Base-by-base conservation (phyloP, 2,113 vertebrate species). In the Litocranius walleri region DNA sequence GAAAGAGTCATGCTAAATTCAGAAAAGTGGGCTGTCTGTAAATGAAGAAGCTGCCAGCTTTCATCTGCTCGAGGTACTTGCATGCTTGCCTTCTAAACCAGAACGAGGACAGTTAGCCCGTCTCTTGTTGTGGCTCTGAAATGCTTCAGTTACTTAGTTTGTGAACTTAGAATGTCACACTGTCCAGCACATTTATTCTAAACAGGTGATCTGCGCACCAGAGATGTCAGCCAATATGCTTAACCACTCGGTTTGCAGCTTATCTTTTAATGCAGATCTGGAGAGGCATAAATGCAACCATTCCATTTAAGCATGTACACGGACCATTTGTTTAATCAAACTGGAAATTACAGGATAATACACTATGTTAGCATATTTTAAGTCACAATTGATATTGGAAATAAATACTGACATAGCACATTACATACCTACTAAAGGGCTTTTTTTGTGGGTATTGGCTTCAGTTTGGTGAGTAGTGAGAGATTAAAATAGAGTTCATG, bases 1-100 rank as follows among this genome's bases (percentile, higher is more conserved):
- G 71, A 43, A 48, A 87, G 27, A 90, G 33, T 30, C 88, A 90
- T 64, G 87, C 93, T 98, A 97, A 98, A 95, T 91, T 95, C 93
- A 96, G 95, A 95, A 86, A 96, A 91, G 33, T 93, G 50, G 87
- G 61, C 91, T 91, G 83, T 89, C 91, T 96, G 25, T 80, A 84
- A 88, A 88, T 21, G 95, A 80, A 88, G 95, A 84, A 11, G 36
- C 88, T 97, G 93, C 88, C 92, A 82, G 94, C 57, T 96, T 77
- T 81, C 94, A 33, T 93, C 91, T 97, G 61, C 43, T 90, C 71
- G 48, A 59, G 43, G 77, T 86, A 67, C 43, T 54, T 45, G n/a
- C 13, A 15, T 8, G 54, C 27, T 88, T 88, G 91, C 93, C 90
- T 95, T 83, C 93, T 33, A 64, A 83, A 95, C 62, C 83, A 59